Conservation (phyloP, 2,888 invertebrate genomes). For the Andrena marginata region DNA sequence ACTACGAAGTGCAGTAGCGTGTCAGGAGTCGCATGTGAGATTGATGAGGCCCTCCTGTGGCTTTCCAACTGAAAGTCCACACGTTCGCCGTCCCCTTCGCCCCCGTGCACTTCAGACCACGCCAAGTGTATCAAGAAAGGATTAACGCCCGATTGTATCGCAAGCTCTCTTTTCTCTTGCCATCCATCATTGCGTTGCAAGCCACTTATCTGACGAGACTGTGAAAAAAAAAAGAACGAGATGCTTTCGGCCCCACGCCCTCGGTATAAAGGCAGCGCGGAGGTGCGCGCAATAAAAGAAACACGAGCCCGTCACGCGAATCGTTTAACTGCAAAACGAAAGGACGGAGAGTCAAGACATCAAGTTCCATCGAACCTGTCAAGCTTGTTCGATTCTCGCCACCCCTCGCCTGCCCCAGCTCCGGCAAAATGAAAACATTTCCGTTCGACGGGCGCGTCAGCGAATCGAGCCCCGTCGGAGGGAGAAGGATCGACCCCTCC, state of each 20-base stretch:
- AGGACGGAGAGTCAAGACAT: background rate
- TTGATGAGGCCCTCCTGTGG: conserved; percentile 70
- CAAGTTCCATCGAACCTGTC: conserved; percentile 20
- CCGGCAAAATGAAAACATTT: conserved; percentile 25
- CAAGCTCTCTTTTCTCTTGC: background rate
- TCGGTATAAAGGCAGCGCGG: background rate
- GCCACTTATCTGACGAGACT: background rate
- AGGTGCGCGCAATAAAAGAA: background rate
- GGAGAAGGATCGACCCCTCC: conserved; percentile 8
- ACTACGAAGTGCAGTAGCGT: conserved; percentile 72
- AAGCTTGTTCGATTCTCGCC: conserved; percentile 23
- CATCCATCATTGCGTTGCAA: background rate
- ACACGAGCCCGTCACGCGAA: conserved; percentile 1
- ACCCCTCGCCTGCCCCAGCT: background rate
- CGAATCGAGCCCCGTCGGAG: background rate
- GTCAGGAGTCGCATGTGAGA: conserved; percentile 73
- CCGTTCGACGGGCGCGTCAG: background rate
- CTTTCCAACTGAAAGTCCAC: conserved; percentile 21
- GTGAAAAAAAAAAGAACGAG: background rate
- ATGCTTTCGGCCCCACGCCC: background rate
- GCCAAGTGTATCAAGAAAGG: conserved; percentile 1
- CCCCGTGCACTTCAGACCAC: background rate
- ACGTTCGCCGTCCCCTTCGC: background rate
- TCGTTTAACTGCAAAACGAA: conserved; percentile 15
- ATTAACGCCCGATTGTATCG: conserved; percentile 25